phyloP scores from a whole-genome alignment of 2,113 vertebrate genomes.

The Camelus bactrianus region DNA sequence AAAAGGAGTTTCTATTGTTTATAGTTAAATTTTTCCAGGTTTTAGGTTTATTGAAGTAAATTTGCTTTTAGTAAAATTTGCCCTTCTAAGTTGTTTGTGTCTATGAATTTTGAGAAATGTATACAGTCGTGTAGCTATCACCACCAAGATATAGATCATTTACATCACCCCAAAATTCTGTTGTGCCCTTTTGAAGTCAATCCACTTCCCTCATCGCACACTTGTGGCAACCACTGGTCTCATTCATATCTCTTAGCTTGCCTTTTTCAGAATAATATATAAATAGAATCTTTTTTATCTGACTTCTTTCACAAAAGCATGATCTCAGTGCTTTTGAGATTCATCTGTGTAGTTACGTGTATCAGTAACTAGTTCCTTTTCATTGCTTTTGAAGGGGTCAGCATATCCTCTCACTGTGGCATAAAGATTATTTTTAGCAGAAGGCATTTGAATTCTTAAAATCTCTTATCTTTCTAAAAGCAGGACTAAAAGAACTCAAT shows the following conservation, averaged over 20 bases:
- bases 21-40: neutral
- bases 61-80: neutral
- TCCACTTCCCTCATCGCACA: neutral
- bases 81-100: neutral
- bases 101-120: neutral
- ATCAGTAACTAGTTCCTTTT: neutral
- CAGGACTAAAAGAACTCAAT: neutral
- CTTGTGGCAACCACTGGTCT: neutral
- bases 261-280: neutral
- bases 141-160: neutral
- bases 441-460: constrained; percentile 20
- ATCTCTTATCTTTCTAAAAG: constrained; percentile 19
- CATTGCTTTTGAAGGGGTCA: neutral
- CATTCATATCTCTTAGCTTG: neutral
- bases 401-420: neutral
- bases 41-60: neutral
- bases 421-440: constrained; percentile 18
- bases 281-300: neutral
- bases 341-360: neutral
- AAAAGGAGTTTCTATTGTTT: neutral
- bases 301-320: neutral
- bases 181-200: neutral
- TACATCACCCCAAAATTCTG: neutral
- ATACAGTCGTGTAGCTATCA: neutral
- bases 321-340: neutral